Evolutionary conservation across 92 coral and sea anemone species (phyloP).

Genomic region (Epizoanthus rinbou): DNA sequence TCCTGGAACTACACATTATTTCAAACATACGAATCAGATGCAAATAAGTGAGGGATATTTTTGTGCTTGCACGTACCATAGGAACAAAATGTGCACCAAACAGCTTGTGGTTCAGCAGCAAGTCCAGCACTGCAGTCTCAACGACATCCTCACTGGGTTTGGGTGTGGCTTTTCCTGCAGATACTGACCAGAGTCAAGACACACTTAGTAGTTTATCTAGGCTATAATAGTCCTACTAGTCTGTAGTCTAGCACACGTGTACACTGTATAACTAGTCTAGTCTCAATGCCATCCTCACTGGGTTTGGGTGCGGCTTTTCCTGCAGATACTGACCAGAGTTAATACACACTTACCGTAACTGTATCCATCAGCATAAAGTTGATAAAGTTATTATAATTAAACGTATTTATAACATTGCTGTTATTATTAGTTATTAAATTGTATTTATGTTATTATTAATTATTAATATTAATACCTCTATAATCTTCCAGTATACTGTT

Average conservation of each 20-base stretch:
- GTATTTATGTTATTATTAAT: not conserved
- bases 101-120: slow-evolving; percentile 57
- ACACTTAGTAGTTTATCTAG: not conserved
- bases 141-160: slow-evolving; percentile 4
- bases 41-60: not conserved
- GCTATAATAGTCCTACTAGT: no score
- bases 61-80: slow-evolving; percentile 60
- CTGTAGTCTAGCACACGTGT: no score
- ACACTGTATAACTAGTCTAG: not conserved
- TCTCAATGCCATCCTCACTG: slow-evolving; percentile 43
- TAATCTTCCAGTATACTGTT: slow-evolving; percentile 29
- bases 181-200: not conserved
- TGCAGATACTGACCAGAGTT: not conserved
- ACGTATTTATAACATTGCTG: not conserved
- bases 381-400: not conserved
- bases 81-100: slow-evolving; percentile 71
- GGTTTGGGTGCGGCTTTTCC: not conserved
- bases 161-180: slow-evolving; percentile 10
- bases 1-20: no score
- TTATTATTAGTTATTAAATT: not conserved
- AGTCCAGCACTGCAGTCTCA: slow-evolving; percentile 67
- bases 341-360: no score
- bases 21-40: no score
- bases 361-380: no score
- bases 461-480: not conserved